Evolutionary conservation across 2,797 vertebrate genomes (phyloP), one percentile per base, ranked within the genome.

Genomic region (Lates japonicus): DNA sequence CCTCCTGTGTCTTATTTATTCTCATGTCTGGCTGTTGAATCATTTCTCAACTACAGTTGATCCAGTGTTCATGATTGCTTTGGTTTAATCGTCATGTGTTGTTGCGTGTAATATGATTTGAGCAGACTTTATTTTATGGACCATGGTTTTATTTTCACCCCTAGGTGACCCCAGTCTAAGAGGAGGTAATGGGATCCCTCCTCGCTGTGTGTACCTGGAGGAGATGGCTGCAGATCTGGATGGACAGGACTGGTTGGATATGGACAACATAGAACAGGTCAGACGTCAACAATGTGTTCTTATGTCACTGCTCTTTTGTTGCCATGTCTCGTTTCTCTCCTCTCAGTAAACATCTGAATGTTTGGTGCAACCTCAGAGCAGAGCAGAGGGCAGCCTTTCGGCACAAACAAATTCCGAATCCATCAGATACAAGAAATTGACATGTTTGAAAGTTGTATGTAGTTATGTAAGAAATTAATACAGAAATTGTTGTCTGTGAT

Each of bases 171-270:
- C 98, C 42, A 98, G 96, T 93, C 91, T 97, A 90, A 97, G 97
- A 90, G 96, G 97, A 1, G 97, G 96, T 51, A 99, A 99, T 76
- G 98, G 98, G 35, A 99, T 99, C 83, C 98, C 98, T 0, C 96
- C 95, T 1, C 97, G 98, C 16, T 99, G 98, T 49, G 98, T 99
- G 25, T 99, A 96, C 80, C 90, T 99, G 92, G 98, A 98, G 81
- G 98, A 99, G 82, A 97, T 99, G 96, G 98, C 97, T 0, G 90
- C 96, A 0, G 97, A 98, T 80, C 94, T 99, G 75, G 97, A 98
- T 39, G 98, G 97, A 55, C 98, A 99, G 94, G 98, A 99, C 94
- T 99, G 98, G 98, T 95, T 99, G 73, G 98, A 99, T 92, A 99
- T 98, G 98, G 95, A 97, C 87, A 99, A 98, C 1, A 94, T 99